These are phyloP conservation scores for Oenanthe melanoleuca DNA, from an alignment of 2,113 vertebrate species.

Conservation along the genomic window DNA sequence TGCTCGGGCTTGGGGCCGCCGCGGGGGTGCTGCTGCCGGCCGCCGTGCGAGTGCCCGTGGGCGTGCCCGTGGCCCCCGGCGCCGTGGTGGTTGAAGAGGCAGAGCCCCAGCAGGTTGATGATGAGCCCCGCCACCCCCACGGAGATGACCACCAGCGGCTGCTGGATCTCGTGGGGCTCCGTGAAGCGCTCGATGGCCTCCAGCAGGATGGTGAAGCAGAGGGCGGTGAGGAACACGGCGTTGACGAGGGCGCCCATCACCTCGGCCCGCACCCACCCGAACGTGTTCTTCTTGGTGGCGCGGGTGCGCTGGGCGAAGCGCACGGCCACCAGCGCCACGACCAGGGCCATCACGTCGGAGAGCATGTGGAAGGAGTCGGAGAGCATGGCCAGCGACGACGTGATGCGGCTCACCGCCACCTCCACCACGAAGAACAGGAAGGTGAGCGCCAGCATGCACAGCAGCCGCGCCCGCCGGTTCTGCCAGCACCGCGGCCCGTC, in stretches of 20 bases:
- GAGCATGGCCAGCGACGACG: conserved; percentile 93
- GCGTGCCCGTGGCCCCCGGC: conserved; percentile 75
- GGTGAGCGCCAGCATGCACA: conserved; percentile 94
- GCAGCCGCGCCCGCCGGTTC: conserved; percentile 84
- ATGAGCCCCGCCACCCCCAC: conserved; percentile 87
- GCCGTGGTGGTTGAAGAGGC: conserved; percentile 91
- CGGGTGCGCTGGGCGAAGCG: conserved; percentile 94
- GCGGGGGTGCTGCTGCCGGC: conserved; percentile 67
- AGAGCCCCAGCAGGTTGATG: conserved; percentile 93
- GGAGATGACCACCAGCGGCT: conserved; percentile 83
- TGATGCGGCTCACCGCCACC: conserved; percentile 93
- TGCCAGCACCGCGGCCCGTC: conserved; percentile 76
- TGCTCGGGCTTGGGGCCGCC: conserved; percentile 41
- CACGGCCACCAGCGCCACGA: conserved; percentile 94
- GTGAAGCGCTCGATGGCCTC: conserved; percentile 95
- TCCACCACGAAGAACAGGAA: conserved; percentile 95
- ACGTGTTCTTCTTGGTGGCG: conserved; percentile 94
- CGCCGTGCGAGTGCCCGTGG: conserved; percentile 85
- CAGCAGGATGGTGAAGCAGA: conserved; percentile 96
- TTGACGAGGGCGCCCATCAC: conserved; percentile 99
- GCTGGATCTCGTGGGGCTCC: conserved; percentile 91
- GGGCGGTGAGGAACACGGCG: conserved; percentile 95
- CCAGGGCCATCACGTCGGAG: conserved; percentile 94
- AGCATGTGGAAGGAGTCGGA: conserved; percentile 99
- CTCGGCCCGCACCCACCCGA: conserved; percentile 97